These are phyloP conservation scores for Harlomillsia oculata DNA, from an alignment of 1,140 invertebrate genomes.

Conservation along the genomic window DNA sequence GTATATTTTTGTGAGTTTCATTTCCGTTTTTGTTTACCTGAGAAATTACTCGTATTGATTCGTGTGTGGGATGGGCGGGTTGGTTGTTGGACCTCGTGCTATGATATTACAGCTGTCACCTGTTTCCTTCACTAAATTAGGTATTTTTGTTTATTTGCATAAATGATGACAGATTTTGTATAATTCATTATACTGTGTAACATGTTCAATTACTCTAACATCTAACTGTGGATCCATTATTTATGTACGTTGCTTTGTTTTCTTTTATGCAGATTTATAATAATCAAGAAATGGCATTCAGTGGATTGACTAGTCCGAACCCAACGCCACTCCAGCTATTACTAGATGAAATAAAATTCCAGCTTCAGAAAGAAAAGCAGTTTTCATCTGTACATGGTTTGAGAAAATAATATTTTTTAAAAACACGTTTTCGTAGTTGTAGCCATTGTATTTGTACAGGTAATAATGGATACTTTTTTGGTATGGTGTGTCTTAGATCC, in stretches of 20 bases:
- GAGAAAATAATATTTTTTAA: neutral
- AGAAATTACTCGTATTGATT: no score
- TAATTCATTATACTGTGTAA: no score
- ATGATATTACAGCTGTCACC: no score
- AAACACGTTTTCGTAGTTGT: neutral
- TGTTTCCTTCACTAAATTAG: no score
- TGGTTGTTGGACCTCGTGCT: no score
- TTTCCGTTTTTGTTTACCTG: no score
- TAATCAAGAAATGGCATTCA: conserved; percentile 31
- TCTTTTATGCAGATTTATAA: neutral
- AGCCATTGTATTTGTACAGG: neutral
- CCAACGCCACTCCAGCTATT: conserved; percentile 32
- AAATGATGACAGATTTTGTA: no score
- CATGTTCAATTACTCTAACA: no score
- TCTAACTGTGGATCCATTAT: no score
- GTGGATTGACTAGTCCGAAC: conserved; percentile 11
- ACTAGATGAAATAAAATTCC: conserved; percentile 34
- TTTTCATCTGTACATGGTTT: conserved; percentile 26
- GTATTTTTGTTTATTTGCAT: no score
- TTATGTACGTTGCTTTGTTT: neutral
- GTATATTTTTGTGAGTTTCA: no score
- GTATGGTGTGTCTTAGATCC: neutral
- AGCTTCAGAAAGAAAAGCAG: conserved; percentile 34
- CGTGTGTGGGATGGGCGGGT: no score
- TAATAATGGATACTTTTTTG: neutral